Evolutionary conservation across 2,888 invertebrate species (phyloP), one percentile per base, ranked within the genome.

Genomic region (Chrysolina oricalcia): DNA sequence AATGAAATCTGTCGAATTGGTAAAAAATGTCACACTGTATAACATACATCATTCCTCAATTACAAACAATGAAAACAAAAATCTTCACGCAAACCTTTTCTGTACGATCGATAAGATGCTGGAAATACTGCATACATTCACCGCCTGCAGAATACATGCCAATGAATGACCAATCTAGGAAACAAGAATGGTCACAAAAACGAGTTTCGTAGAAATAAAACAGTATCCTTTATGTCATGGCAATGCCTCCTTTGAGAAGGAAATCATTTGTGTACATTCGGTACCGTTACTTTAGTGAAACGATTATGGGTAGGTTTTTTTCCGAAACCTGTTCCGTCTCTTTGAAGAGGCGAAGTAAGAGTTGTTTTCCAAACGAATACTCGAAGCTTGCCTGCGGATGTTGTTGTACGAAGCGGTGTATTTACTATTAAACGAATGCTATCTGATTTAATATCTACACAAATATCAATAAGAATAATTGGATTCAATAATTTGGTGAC

Each of bases 241-340:
- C 64, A 70, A 63, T 70, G 71, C 70, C 48, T 70, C 70, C 48
- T 70, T 74, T 73, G 74, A 48, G 72, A 70, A 75, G 75, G 79
- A 80, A 79, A 81, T 77, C 72, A 74, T 75, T 71, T 63, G 71
- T 67, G 66, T 65, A 64, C 69, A 73, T 71, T 70, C 68, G 41
- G 64, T 76, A 78, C 80, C 79, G 80, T 80, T 80, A 80, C 70
- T 78, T 78, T 73, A 70, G 59, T 73, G 79, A 77, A 77, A 71
- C 73, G 72, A 76, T 74, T 68, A 74, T 63, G 62, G 70, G 43
- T 43, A 50, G 67, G 65, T 41, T 69, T 66, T 64, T 23, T 64
- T 46, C 17, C 9, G 19, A 62, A 68, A 69, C 74, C 66, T 68
- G 76, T 77, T 79, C 48, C 56, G n/a, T 41, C 21, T 71, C 41